These are phyloP conservation scores for Himantopus leucocephalus DNA, from an alignment of 2,113 vertebrate genomes.

Conservation along the genomic window DNA sequence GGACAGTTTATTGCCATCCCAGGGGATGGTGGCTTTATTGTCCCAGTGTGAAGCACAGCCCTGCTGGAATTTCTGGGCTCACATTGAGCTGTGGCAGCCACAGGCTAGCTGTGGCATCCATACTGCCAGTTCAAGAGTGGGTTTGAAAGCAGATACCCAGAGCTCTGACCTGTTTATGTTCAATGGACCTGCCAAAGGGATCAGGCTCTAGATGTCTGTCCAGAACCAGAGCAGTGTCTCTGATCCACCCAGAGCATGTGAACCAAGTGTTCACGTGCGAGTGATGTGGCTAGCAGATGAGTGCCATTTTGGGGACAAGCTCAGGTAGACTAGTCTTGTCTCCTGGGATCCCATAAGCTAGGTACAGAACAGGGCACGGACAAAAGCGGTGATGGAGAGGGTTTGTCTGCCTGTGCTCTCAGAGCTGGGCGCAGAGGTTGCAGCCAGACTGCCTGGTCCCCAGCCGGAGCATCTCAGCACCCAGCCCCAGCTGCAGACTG, in stretches of 20 bases:
- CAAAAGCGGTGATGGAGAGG: neutral
- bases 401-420: neutral
- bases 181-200: neutral
- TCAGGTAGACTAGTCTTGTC: neutral
- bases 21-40: neutral
- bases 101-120: neutral
- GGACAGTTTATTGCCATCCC: neutral
- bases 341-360: neutral
- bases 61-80: neutral
- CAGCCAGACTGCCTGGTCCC: neutral
- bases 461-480: neutral
- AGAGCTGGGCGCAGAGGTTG: neutral
- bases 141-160: neutral
- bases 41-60: neutral
- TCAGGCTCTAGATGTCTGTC: neutral
- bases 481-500: neutral
- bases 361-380: neutral
- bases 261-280: neutral
- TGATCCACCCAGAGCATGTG: neutral
- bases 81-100: neutral
- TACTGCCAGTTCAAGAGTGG: neutral
- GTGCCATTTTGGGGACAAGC: neutral
- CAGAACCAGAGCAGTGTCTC: neutral
- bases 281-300: neutral
- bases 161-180: neutral